Evolutionary conservation across 2,113 vertebrate species (phyloP).

Genomic region (Ahaetulla prasina): DNA sequence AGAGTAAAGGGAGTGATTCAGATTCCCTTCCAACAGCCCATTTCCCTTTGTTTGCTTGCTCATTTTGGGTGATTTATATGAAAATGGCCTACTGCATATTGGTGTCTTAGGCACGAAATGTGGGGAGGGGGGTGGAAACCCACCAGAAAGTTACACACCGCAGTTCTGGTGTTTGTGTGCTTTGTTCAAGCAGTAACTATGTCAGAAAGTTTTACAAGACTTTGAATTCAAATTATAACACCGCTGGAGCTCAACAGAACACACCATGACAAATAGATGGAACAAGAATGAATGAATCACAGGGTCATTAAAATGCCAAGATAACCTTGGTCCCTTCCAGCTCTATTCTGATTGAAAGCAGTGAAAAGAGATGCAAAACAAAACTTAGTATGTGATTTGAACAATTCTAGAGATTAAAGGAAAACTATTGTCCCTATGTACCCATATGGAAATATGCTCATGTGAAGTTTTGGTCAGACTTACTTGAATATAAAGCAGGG

Average conservation of each 20-base stretch:
- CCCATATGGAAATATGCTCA: neutral
- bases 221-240: neutral
- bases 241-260: neutral
- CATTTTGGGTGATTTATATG: neutral
- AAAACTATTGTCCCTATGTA: neutral
- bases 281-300: neutral
- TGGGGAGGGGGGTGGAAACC: neutral
- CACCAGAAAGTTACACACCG: neutral
- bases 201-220: neutral
- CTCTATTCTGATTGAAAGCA: neutral
- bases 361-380: neutral
- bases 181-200: neutral
- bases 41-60: neutral
- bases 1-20: neutral
- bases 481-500: neutral
- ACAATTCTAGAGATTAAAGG: neutral
- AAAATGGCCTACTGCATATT: neutral
- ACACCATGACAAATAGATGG: neutral
- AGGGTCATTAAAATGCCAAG: neutral
- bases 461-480: neutral
- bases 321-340: neutral
- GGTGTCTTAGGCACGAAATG: neutral
- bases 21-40: neutral
- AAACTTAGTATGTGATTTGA: neutral
- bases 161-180: neutral